Conservation (phyloP, 2,888 invertebrate genomes). For the Calliopum simillimum region DNA sequence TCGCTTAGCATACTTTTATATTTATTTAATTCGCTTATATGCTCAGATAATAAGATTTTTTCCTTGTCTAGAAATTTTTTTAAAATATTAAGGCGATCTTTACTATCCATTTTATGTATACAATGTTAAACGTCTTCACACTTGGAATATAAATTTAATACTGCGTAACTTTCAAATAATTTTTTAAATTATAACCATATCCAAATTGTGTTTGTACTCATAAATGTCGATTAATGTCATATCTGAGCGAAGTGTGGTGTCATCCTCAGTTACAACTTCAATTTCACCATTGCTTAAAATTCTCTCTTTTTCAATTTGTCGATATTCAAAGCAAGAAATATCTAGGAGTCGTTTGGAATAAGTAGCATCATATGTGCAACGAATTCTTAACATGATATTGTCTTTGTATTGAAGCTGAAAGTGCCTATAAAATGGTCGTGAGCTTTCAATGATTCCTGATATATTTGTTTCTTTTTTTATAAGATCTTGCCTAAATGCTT, state of each 20-base stretch:
- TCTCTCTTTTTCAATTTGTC: conserved; percentile 28
- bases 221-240: conserved; percentile 9
- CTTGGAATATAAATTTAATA: too few relatives aligned
- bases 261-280: conserved; percentile 26
- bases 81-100: not conserved
- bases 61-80: not conserved
- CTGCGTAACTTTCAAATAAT: too few relatives aligned
- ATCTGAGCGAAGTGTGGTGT: not conserved
- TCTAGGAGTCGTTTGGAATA: conserved; percentile 1
- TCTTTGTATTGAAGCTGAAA: conserved; percentile 35
- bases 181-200: too few relatives aligned
- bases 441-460: conserved; percentile 37
- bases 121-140: too few relatives aligned
- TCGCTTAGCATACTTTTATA: not conserved
- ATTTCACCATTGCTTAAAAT: conserved; percentile 35
- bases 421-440: conserved; percentile 37
- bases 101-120: not conserved
- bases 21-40: not conserved
- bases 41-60: too few relatives aligned
- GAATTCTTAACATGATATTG: conserved; percentile 29
- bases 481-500: conserved; percentile 37
- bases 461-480: conserved; percentile 36
- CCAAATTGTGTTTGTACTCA: not conserved
- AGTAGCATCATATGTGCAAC: not conserved
- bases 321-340: conserved; percentile 39